Base-by-base conservation (phyloP, 2,113 vertebrate genomes). In the Thunnus maccoyii region DNA sequence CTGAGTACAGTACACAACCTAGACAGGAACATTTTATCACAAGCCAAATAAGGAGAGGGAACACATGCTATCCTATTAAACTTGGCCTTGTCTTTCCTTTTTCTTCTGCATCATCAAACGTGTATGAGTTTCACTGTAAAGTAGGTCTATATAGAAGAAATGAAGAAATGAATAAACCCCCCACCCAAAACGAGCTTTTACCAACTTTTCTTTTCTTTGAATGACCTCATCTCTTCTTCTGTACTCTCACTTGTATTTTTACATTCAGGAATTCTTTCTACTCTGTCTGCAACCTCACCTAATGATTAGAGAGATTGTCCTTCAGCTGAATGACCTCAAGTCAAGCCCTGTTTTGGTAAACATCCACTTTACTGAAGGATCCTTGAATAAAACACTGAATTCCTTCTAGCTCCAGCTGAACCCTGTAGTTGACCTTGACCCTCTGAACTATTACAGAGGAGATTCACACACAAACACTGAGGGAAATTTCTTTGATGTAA, bases 1-100 rank as follows among this genome's bases (percentile, higher is more conserved):
- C 70, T 66, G 82, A 87, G 78, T 83, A 78, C 71, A 84, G 71
- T 80, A 84, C 75, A 86, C 74, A 86, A 81, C 74, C 82, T 79
- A 50, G 71, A 82, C 80, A 87, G 66, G 67, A 78, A 81, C 80
- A 82, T 86, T 80, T 84, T 47, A 83, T 86, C 76, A 82, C n/a
- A 58, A 50, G 5, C 83, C 62, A 83, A 83, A 81, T 77, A 41
- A 84, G 74, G 48, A 78, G 36, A 81, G 36, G 41, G 16, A 75
- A 77, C 47, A 69, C 62, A 76, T 41, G 61, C 54, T 57, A 46
- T 82, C 58, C 50, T 62, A 36, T 78, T 18, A 72, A 82, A 82
- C 48, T 16, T 72, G 47, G 20, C 20, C 47, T 75, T n/a, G 16
- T 22, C 48, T 74, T 74, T 58, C 11, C 16, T 22, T 71, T 50